Percentiles rank a stretch among this genome's conserved stretches.
These are phyloP conservation scores for Automeris io DNA, from an alignment of 2,888 invertebrate species.

Conservation along the genomic window DNA sequence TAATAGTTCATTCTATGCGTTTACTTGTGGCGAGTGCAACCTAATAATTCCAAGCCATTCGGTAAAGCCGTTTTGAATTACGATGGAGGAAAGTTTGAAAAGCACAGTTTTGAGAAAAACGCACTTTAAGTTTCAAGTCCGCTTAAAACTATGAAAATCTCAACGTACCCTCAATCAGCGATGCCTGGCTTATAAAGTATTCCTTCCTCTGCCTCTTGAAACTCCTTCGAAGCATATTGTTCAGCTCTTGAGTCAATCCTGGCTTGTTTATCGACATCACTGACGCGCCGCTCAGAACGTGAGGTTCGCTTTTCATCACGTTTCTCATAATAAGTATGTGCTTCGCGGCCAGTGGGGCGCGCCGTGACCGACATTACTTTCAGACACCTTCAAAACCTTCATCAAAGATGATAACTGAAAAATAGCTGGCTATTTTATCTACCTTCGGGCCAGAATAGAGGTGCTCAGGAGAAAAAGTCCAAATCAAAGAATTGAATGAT, in stretches of 20 bases:
- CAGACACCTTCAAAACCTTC: conserved; percentile 1
- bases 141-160: conserved; percentile 4
- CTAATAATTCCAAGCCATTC: too few relatives aligned
- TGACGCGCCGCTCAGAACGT: not conserved
- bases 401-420: conserved; percentile 3
- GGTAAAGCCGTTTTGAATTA: too few relatives aligned
- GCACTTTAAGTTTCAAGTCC: too few relatives aligned
- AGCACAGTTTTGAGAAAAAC: too few relatives aligned
- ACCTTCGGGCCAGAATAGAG: conserved; percentile 5
- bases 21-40: too few relatives aligned
- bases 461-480: conserved; percentile 8
- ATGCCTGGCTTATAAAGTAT: conserved; percentile 14
- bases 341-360: not conserved
- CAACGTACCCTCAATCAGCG: conserved; percentile 48
- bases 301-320: not conserved
- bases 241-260: conserved; percentile 3
- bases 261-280: conserved; percentile 3
- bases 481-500: conserved; percentile 6
- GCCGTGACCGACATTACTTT: not conserved
- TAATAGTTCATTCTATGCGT: too few relatives aligned
- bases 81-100: too few relatives aligned
- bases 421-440: conserved; percentile 1
- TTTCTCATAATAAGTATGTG: not conserved
- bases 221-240: conserved; percentile 1
- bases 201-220: conserved; percentile 1